Evolutionary conservation across 1,140 invertebrate species (phyloP).

Genomic region (Habropoda laboriosa): DNA sequence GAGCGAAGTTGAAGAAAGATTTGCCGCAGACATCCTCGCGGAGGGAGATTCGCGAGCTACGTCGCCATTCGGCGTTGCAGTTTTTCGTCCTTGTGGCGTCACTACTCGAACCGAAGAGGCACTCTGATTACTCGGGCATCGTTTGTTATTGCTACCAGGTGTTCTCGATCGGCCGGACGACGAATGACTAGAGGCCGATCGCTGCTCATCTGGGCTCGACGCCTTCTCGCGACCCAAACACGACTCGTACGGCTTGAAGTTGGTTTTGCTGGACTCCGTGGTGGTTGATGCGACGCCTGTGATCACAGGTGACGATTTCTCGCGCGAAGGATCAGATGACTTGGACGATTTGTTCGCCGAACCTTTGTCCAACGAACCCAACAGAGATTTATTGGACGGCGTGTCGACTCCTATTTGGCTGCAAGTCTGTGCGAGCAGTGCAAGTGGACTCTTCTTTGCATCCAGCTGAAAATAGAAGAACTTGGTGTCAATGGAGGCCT

Average conservation of each 20-base stretch:
- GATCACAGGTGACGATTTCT: constrained; percentile 83
- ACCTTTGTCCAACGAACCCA: constrained; percentile 83
- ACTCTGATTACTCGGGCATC: constrained; percentile 86
- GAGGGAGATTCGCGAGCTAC: constrained; percentile 79
- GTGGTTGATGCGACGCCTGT: constrained; percentile 64
- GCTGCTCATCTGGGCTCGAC: constrained; percentile 73
- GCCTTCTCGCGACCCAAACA: constrained; percentile 79
- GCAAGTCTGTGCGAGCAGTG: constrained; percentile 96
- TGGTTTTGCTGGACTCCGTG: constrained; percentile 81
- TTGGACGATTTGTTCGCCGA: constrained; percentile 86
- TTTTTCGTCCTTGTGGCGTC: constrained; percentile 83
- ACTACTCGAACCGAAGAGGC: constrained; percentile 84
- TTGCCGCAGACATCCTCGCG: constrained; percentile 72
- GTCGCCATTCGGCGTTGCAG: constrained; percentile 77
- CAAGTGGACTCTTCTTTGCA: constrained; percentile 96
- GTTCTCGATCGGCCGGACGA: constrained; percentile 74
- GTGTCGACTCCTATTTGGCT: constrained; percentile 96
- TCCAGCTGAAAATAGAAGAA: constrained; percentile 89
- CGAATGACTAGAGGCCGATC: constrained; percentile 72
- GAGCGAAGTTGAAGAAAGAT: constrained; percentile 30
- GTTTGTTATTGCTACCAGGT: constrained; percentile 77
- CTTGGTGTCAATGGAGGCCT: too few relatives aligned
- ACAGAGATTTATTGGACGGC: constrained; percentile 85
- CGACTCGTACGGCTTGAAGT: constrained; percentile 88
- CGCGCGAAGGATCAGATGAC: constrained; percentile 83